Base-by-base conservation (phyloP, 2,113 vertebrate species). In the Neogobius melanostomus region DNA sequence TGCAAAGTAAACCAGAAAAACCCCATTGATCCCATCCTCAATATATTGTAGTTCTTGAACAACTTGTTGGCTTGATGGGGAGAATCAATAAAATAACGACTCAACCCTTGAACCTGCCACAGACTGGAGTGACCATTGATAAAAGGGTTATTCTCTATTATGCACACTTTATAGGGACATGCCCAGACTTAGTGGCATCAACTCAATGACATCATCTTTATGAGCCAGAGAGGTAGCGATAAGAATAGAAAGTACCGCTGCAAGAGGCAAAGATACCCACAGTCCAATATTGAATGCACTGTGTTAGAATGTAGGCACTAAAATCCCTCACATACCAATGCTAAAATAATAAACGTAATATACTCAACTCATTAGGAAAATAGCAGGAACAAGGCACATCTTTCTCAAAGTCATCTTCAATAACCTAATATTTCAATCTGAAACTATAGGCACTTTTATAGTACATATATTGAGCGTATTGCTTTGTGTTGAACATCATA, bases 141-240 rank as follows among this genome's bases (percentile, higher is more conserved):
- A 61, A 44, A 57, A 16, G 42, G 49, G 11, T 5, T 42, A 10
- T 8, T 21, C 14, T 44, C 3, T 61, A 15, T 61, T 45, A 9
- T n/a, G 57, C 57, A 44, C 36, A 44, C 36, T 61, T 6, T 44
- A 8, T 61, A 61, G 43, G 14, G 7, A 61, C 11, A 44, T 44
- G 36, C 15, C 59, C 59, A 61, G 42, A 44, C 36, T n/a, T 7
- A 61, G 14, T 44, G 59, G 59, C 59, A 45, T 61, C 42, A 16
- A 12, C 59, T 45, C 59, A 44, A 61, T 61, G 59, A 61, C 59
- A 61, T 61, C 59, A 61, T 15, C 12, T 8, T 61, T 44, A 44
- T 61, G 59, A 44, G 56, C 11, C 28, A 42, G 12, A 60, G 57
- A 42, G 15, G 36, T 8, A 60, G 6, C 12, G 59, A 16, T 11